Percentiles rank a stretch among this genome's conserved stretches.
These are phyloP conservation scores for Psittacara wagleri DNA, from an alignment of 2,113 vertebrate genomes.

Conservation along the genomic window DNA sequence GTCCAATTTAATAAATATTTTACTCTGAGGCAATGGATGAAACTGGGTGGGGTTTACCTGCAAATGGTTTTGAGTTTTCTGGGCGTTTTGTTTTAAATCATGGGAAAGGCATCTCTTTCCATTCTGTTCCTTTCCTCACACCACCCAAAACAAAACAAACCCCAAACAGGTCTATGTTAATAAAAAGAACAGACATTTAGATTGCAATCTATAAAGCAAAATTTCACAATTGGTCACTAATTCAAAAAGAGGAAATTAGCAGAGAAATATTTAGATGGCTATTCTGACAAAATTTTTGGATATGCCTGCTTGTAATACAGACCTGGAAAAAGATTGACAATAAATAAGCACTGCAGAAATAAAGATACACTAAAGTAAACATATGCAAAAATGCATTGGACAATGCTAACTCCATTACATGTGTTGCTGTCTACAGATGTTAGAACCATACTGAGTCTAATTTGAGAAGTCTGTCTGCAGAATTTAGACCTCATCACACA, in stretches of 20 bases:
- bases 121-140: not conserved
- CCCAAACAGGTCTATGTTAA: not conserved
- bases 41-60: not conserved
- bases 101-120: not conserved
- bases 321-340: not conserved
- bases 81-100: not conserved
- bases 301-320: not conserved
- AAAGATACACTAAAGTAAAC: not conserved
- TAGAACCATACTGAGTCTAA: not conserved
- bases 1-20: not conserved
- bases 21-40: not conserved
- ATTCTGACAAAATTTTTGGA: not conserved
- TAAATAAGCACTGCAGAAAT: not conserved
- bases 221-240: not conserved
- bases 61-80: not conserved
- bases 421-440: not conserved
- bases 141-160: not conserved
- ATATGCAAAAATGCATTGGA: fast-evolving
- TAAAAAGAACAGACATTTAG: not conserved
- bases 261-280: not conserved
- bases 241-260: not conserved
- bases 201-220: not conserved
- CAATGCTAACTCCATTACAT: not conserved
- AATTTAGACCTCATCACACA: not conserved
- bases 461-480: not conserved